A percentile compares a stretch with the other conserved stretches of the same genome.
Conservation (phyloP, 2,888 invertebrate species). For the Cheilosia vernalis region DNA sequence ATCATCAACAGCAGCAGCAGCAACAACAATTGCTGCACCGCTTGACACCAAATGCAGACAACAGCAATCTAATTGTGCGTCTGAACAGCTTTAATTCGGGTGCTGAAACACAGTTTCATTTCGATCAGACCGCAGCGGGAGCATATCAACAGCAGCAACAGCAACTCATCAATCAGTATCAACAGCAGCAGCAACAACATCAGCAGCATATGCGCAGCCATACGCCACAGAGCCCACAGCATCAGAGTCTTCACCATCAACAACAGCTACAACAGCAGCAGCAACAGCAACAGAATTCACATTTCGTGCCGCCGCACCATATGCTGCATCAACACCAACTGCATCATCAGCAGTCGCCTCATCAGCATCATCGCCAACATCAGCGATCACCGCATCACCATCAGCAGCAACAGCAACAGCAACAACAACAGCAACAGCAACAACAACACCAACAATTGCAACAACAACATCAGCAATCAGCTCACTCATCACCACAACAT, state of each 20-base stretch:
- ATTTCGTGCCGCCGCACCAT: slow-evolving; percentile 78
- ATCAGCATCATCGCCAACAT: slow-evolving; percentile 79
- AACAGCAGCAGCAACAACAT: slow-evolving; percentile 77
- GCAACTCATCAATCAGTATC: slow-evolving; percentile 74
- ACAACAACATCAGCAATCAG: slow-evolving; percentile 77
- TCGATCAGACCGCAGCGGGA: slow-evolving; percentile 78
- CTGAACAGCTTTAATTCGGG: slow-evolving; percentile 80
- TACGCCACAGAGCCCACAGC: slow-evolving; percentile 79
- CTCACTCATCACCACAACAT: slow-evolving; percentile 76
- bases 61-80: slow-evolving; percentile 80
- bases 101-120: slow-evolving; percentile 81
- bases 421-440: slow-evolving; percentile 79
- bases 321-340: slow-evolving; percentile 79
- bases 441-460: slow-evolving; percentile 78
- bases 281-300: slow-evolving; percentile 77
- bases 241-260: slow-evolving; percentile 79
- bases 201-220: slow-evolving; percentile 79
- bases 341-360: slow-evolving; percentile 77
- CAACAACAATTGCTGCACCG: slow-evolving; percentile 78
- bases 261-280: slow-evolving; percentile 79
- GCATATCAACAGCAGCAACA: slow-evolving; percentile 82
- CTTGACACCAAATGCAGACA: slow-evolving; percentile 79
- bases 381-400: slow-evolving; percentile 81
- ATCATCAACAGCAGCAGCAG: slow-evolving; percentile 75
- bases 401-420: slow-evolving; percentile 77